Conservation (phyloP, 2,888 invertebrate species). For the Plemyria rubiginata region DNA sequence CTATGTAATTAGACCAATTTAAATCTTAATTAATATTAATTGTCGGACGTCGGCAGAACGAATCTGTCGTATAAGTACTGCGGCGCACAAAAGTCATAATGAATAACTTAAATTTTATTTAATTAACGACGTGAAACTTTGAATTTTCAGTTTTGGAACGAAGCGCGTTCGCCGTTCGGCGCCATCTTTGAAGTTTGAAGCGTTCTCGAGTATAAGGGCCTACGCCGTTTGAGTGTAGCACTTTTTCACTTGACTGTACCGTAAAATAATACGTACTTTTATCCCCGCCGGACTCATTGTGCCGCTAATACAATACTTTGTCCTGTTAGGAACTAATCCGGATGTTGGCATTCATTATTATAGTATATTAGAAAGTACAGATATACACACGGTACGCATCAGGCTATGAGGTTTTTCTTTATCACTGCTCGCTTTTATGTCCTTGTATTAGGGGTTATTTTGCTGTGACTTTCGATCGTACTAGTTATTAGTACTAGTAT, state of each 20-base stretch:
- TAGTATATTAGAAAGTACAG: conserved; percentile 45
- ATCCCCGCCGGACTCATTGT: conserved; percentile 69
- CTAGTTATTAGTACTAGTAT: no score
- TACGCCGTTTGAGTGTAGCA: conserved; percentile 44
- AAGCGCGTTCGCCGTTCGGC: conserved; percentile 41
- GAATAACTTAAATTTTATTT: conserved; percentile 54
- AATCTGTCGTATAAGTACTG: conserved; percentile 80
- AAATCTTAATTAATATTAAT: conserved; percentile 85
- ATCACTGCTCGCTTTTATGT: no score
- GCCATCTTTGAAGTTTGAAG: conserved; percentile 51
- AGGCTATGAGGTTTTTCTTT: no score
- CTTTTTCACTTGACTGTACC: conserved; percentile 66
- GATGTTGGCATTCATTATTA: conserved; percentile 82
- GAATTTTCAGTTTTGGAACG: conserved; percentile 41
- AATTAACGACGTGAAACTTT: conserved; percentile 48
- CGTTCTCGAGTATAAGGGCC: conserved; percentile 50
- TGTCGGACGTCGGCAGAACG: conserved; percentile 81
- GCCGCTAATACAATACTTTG: conserved; percentile 73
- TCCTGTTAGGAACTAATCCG: conserved; percentile 78
- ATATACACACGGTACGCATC: background rate
- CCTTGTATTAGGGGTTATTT: no score
- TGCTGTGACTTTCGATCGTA: no score
- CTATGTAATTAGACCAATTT: conserved; percentile 85
- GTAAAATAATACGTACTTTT: conserved; percentile 74
- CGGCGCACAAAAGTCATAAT: conserved; percentile 53